Conservation (phyloP, 2,888 invertebrate genomes). For the Acleris cristana region DNA sequence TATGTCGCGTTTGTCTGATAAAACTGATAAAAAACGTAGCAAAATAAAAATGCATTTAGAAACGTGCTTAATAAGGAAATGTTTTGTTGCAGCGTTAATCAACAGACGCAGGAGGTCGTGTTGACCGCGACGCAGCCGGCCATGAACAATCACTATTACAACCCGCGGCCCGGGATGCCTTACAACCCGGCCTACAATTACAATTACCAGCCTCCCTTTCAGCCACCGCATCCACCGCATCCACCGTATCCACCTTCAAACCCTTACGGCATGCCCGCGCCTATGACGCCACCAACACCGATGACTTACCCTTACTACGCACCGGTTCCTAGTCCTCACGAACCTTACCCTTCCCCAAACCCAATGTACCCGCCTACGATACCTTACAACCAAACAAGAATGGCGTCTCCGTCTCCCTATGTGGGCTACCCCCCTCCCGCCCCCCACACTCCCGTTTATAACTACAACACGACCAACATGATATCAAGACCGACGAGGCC, state of each 20-base stretch:
- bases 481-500: constrained; percentile 69
- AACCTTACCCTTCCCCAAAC: constrained; percentile 55
- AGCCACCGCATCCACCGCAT: constrained; percentile 40
- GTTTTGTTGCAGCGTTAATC: constrained; percentile 65
- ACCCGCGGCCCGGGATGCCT: constrained; percentile 65
- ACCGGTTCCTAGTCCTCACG: constrained; percentile 47
- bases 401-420: constrained; percentile 68
- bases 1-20: constrained; percentile 29
- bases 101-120: constrained; percentile 69
- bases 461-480: constrained; percentile 74
- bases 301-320: constrained; percentile 60
- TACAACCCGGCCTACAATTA: constrained; percentile 62
- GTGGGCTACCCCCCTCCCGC: constrained; percentile 55
- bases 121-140: constrained; percentile 53
- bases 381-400: constrained; percentile 71
- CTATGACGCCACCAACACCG: constrained; percentile 48
- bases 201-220: constrained; percentile 56
- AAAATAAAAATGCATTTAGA: background rate
- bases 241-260: constrained; percentile 63
- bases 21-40: constrained; percentile 20
- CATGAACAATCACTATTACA: constrained; percentile 74
- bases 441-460: constrained; percentile 54
- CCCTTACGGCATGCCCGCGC: constrained; percentile 70
- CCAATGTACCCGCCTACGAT: constrained; percentile 59
- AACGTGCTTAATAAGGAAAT: background rate